Evolutionary conservation across 2,888 invertebrate species (phyloP).

Genomic region (Petrolisthes cinctipes): DNA sequence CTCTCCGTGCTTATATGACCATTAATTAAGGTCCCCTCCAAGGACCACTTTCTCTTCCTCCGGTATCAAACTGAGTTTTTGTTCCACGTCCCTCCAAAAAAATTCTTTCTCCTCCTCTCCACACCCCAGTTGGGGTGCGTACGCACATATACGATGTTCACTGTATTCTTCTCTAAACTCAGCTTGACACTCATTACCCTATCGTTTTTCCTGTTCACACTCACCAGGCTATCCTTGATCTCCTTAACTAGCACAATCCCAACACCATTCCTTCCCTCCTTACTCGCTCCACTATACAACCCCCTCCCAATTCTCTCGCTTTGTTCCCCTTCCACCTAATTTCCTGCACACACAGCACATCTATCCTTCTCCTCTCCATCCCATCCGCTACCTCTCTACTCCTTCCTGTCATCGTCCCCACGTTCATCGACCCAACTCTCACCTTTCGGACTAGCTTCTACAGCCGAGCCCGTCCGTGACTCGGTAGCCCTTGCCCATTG

Average conservation of each 20-base stretch:
- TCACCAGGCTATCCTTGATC: background rate
- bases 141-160: background rate
- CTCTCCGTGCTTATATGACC: too few relatives aligned
- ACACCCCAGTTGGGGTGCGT: background rate
- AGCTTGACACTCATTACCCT: background rate
- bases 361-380: slow-evolving; percentile 10
- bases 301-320: background rate
- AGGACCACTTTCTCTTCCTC: too few relatives aligned
- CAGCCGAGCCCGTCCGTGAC: background rate
- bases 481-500: background rate
- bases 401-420: background rate
- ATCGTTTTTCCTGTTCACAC: background rate
- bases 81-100: too few relatives aligned
- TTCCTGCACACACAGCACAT: slow-evolving; percentile 4
- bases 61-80: background rate
- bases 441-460: background rate
- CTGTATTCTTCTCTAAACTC: background rate
- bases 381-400: background rate
- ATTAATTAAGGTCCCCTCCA: too few relatives aligned
- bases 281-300: background rate
- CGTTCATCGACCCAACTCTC: background rate
- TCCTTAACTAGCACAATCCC: background rate
- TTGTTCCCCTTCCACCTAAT: background rate
- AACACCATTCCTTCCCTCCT: background rate
- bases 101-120: background rate